Evolutionary conservation across 2,797 vertebrate species (phyloP), one percentile per base, ranked within the genome.

Genomic region (Petrocephalus sullivani): DNA sequence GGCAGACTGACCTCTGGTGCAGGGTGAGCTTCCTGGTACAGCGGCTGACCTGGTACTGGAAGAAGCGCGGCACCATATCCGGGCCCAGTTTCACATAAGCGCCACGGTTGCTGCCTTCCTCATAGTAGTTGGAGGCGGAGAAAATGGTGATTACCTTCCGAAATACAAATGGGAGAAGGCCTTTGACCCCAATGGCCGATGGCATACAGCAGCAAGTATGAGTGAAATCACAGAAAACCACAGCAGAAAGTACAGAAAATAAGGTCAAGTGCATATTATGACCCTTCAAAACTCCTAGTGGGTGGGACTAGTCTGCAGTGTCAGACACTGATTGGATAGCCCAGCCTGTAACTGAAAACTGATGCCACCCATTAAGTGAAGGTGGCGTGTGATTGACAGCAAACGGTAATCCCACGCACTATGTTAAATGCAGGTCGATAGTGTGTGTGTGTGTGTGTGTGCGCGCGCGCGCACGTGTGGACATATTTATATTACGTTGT

Each of bases 111-210:
- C 98, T 99, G 90, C 98, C 98, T 89, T 97, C 97, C 92, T 98
- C 98, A 0, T 99, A 99, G 89, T 99, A 99, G 94, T 99, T 99
- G n/a, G 98, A 99, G 0, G 98, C 98, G 51, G 98, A 99, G 95
- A 99, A 99, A 91, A 99, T 94, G 51, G 98, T 99, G 93, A 99
- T 96, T 46, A 99, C 98, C 98, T 99, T 88, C 0, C 2, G 82
- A 56, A 85, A 53, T 16, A 28, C 53, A 85, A 33, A 56, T 12
- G 28, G 49, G 82, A 28, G 12, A 86, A 21, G 5, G 46, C 28
- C 12, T 57, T 37, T 46, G 56, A 33, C 8, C 53, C 53, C 53
- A 51, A 21, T 2, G 23, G 53, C 23, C 12, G 41, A 78, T 6
- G 16, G 7, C 37, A 0, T 49, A n/a, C 16, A 49, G 37, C 71